Evolutionary conservation across 2,888 invertebrate species (phyloP).

Genomic region (Drepana falcataria): DNA sequence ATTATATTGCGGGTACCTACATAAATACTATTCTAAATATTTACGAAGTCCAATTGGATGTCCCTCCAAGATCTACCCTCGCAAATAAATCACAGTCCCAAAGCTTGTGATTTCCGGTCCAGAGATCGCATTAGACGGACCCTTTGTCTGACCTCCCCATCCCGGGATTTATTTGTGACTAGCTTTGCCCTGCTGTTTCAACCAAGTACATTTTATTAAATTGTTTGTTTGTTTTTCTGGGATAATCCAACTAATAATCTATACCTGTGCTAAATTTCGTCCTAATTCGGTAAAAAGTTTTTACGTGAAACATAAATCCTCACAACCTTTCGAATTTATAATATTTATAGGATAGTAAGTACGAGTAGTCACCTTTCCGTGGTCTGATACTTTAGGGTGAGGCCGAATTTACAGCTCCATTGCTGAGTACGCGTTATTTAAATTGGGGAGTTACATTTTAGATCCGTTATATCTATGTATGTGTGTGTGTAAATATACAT

Average conservation of each 20-base stretch:
- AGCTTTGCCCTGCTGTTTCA: no score
- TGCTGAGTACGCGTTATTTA: conserved; percentile 40
- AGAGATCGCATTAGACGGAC: conserved; percentile 31
- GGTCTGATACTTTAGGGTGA: conserved; percentile 27
- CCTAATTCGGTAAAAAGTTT: no score
- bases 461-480: conserved; percentile 9
- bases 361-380: conserved; percentile 13
- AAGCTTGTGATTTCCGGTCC: conserved; percentile 41
- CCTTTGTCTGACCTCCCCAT: conserved; percentile 17
- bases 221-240: no score
- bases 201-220: no score
- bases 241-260: no score
- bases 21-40: not conserved
- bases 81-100: conserved; percentile 26
- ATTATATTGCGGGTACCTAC: no score
- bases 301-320: no score
- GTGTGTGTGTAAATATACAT: no score
- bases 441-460: conserved; percentile 39
- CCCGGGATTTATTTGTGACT: not conserved
- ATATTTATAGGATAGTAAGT: no score
- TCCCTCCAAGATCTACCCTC: conserved; percentile 10
- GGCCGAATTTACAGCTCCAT: conserved; percentile 24
- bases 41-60: not conserved
- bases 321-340: no score
- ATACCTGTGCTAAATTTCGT: no score